Conservation (phyloP, 2,797 vertebrate genomes). For the Brotula barbata region DNA sequence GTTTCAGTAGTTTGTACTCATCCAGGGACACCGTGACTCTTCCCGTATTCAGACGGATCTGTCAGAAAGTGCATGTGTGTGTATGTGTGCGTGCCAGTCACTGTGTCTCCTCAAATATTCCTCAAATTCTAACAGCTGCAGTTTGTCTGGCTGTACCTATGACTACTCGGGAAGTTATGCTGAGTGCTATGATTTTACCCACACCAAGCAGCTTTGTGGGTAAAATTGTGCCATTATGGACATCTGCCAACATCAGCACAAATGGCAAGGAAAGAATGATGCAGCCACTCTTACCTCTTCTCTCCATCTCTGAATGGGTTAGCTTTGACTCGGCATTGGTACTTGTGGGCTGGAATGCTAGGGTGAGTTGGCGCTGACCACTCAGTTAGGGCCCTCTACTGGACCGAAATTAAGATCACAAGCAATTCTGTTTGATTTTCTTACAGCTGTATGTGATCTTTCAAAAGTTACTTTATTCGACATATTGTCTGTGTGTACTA, state of each 20-base stretch:
- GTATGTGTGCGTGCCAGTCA: background rate
- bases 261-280: constrained; percentile 31
- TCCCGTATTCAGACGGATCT: background rate
- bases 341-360: constrained; percentile 11
- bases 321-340: constrained; percentile 21
- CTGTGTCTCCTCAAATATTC: background rate
- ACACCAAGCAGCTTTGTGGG: background rate
- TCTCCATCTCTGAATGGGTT: constrained; percentile 7
- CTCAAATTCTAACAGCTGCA: background rate
- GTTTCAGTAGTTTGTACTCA: constrained; percentile 3
- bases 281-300: constrained; percentile 4
- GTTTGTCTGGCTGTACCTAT: background rate
- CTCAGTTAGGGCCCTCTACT: background rate
- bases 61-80: background rate
- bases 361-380: constrained; percentile 23
- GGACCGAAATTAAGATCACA: background rate
- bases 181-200: background rate
- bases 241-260: constrained; percentile 8
- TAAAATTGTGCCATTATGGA: background rate
- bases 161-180: background rate
- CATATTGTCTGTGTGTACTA: too few species aligned
- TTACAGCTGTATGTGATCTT: too few species aligned
- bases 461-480: too few species aligned
- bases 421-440: too few species aligned
- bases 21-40: background rate